phyloP scores from a whole-genome alignment of 2,888 invertebrate genomes.

The Cinara cedri region DNA sequence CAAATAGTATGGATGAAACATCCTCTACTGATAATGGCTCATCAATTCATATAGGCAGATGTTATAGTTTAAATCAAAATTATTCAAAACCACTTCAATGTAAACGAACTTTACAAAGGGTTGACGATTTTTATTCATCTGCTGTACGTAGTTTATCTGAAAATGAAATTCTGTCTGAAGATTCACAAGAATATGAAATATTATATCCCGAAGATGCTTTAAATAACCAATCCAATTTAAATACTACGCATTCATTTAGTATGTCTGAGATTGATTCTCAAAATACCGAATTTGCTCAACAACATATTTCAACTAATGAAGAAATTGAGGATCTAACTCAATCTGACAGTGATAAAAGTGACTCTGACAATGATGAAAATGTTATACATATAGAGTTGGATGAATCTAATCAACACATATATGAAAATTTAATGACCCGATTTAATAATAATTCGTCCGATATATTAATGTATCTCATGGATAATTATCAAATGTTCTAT shows the following conservation, averaged over 20 bases:
- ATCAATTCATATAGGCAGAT: background rate
- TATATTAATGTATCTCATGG: background rate
- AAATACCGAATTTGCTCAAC: background rate
- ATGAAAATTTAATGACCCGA: background rate
- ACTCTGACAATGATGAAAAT: background rate
- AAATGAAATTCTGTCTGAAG: no score
- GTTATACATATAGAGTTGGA: background rate
- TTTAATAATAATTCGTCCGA: background rate
- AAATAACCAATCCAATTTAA: no score
- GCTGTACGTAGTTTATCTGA: background rate
- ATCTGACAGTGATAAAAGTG: no score
- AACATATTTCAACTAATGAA: background rate
- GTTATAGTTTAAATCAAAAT: background rate
- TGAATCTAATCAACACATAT: background rate
- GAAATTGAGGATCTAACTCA: background rate
- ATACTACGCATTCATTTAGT: no score
- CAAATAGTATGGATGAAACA: background rate
- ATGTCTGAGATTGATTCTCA: no score
- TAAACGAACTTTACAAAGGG: slow-evolving; percentile 3
- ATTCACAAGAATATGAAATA: background rate
- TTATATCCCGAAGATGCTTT: background rate
- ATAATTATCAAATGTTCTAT: background rate
- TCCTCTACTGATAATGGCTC: background rate
- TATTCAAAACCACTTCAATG: background rate
- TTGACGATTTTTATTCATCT: background rate